These are phyloP conservation scores for Lithophane semibrunnea DNA, from an alignment of 2,888 invertebrate species.

Conservation along the genomic window DNA sequence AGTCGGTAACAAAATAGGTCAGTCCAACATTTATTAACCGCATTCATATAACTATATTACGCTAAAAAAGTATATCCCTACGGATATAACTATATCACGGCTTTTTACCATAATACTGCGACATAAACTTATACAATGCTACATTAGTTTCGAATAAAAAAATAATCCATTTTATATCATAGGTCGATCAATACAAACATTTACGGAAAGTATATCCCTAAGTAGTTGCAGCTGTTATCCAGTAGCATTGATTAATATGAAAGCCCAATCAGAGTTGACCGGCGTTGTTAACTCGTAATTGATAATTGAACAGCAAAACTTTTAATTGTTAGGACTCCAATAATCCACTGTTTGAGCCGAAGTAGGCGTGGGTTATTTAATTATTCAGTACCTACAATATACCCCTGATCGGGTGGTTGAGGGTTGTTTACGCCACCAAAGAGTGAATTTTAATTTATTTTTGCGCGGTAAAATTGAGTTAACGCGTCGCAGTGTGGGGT, in stretches of 20 bases:
- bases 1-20: too few species aligned
- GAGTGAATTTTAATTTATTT: constrained; percentile 70
- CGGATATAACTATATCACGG: too few species aligned
- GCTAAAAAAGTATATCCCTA: too few species aligned
- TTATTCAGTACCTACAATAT: constrained; percentile 79
- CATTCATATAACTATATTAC: too few species aligned
- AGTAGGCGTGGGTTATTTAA: constrained; percentile 74
- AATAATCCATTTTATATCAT: neutral
- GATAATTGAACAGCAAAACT: constrained; percentile 80
- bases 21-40: too few species aligned
- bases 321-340: constrained; percentile 82
- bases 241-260: constrained; percentile 75
- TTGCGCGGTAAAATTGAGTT: constrained; percentile 62
- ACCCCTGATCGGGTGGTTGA: constrained; percentile 71
- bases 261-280: constrained; percentile 77
- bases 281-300: constrained; percentile 80
- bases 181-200: constrained; percentile 28
- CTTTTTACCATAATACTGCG: too few species aligned
- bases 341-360: constrained; percentile 74
- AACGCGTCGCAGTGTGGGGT: constrained; percentile 41
- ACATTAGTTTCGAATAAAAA: constrained; percentile 10
- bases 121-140: neutral
- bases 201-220: neutral
- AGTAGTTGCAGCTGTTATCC: constrained; percentile 7
- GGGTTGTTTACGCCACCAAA: constrained; percentile 66